Conservation (phyloP, 1,140 invertebrate genomes). For the Drosophila watanabei region DNA sequence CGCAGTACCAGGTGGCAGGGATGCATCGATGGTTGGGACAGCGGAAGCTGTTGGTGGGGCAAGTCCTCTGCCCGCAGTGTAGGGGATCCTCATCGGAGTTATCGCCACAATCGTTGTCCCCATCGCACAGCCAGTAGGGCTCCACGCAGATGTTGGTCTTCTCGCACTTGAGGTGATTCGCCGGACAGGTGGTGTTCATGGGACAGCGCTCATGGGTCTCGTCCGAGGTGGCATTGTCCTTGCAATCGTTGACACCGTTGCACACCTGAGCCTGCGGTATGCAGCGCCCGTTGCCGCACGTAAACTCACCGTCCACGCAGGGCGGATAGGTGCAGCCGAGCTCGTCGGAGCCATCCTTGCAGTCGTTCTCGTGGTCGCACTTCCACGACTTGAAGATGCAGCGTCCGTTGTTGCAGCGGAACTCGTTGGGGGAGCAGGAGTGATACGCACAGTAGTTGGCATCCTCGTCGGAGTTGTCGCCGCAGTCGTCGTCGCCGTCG, state of each 20-base stretch:
- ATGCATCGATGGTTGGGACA: slow-evolving; percentile 95
- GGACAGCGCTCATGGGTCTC: slow-evolving; percentile 95
- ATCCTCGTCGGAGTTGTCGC: slow-evolving; percentile 97
- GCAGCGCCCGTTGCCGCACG: slow-evolving; percentile 96
- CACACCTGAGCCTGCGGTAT: slow-evolving; percentile 95
- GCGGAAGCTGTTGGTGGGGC: slow-evolving; percentile 96
- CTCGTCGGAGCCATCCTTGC: slow-evolving; percentile 97
- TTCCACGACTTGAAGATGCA: slow-evolving; percentile 98
- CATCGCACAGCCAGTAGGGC: slow-evolving; percentile 97
- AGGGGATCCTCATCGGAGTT: slow-evolving; percentile 97
- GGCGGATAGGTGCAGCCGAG: slow-evolving; percentile 95
- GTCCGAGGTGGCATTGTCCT: slow-evolving; percentile 96
- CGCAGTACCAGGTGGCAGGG: slow-evolving; percentile 96
- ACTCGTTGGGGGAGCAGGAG: slow-evolving; percentile 96
- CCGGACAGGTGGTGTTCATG: slow-evolving; percentile 93
- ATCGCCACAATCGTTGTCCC: slow-evolving; percentile 98
- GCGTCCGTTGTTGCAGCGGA: slow-evolving; percentile 96
- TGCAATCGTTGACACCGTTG: slow-evolving; percentile 97
- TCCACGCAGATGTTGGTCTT: slow-evolving; percentile 98
- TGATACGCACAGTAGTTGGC: slow-evolving; percentile 96
- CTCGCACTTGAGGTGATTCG: slow-evolving; percentile 95
- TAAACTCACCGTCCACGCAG: slow-evolving; percentile 97
- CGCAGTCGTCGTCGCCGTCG: slow-evolving; percentile 96
- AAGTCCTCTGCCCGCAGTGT: slow-evolving; percentile 94
- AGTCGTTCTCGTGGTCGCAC: slow-evolving; percentile 98